Conservation (phyloP, 2,797 vertebrate genomes). For the Rhyacichthys aspro region DNA sequence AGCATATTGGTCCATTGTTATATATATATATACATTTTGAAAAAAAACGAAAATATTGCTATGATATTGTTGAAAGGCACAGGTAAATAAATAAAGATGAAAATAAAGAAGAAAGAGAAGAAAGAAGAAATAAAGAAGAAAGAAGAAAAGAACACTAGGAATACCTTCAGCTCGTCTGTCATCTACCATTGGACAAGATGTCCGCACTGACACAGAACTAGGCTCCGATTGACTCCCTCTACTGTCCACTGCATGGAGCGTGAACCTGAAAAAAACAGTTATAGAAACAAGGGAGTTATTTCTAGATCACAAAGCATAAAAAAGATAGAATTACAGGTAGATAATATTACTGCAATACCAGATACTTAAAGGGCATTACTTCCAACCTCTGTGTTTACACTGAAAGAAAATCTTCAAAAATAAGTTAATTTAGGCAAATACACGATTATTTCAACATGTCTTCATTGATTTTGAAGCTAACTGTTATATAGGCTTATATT, state of each 20-base stretch:
- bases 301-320: neutral
- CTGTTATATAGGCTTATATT: neutral
- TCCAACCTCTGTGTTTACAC: too few species aligned
- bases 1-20: too few species aligned
- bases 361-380: too few species aligned
- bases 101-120: too few species aligned
- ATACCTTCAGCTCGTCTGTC: slow-evolving; percentile 97
- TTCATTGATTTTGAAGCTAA: slow-evolving; percentile 1
- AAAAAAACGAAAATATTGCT: too few species aligned
- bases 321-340: neutral
- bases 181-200: slow-evolving; percentile 94
- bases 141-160: too few species aligned
- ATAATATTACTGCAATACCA: neutral
- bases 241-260: slow-evolving; percentile 92
- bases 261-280: slow-evolving; percentile 82
- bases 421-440: too few species aligned
- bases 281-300: neutral
- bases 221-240: slow-evolving; percentile 91
- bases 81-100: neutral
- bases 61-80: too few species aligned
- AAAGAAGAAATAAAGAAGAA: too few species aligned
- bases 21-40: too few species aligned
- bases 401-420: too few species aligned
- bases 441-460: neutral
- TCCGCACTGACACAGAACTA: slow-evolving; percentile 91